Base-by-base conservation (phyloP, 2,797 vertebrate genomes). In the Lacerta viridis region DNA sequence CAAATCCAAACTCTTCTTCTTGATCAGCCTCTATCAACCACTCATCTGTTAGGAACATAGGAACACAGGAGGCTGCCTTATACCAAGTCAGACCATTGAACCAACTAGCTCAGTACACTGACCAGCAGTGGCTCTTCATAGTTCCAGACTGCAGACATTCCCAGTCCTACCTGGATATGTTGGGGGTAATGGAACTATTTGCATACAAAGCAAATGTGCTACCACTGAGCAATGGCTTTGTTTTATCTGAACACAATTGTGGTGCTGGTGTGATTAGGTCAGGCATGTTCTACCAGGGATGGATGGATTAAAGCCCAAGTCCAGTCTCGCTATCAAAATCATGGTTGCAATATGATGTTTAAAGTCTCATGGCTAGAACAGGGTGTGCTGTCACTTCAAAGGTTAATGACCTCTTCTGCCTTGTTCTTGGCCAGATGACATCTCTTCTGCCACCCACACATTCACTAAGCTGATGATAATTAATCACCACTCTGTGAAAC, bases 401-500 rank as follows among this genome's bases (percentile, higher is more conserved):
- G 64, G 74, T 59, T 46, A 88, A 71, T 59, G 66, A 72, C 82
- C 50, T 46, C 66, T 84, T 88, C 13, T 41, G 55, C 82, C 66
- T 88, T 64, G 27, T 83, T 61, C 61, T 59, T 61, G 64, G 74
- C 50, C 66, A 59, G 18, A 80, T 71, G 66, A 79, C 66, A 72
- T 43, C 66, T 46, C 76, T 72, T 84, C 36, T 64, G 23, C 87
- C 55, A 41, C 68, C 36, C 46, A 80, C 82, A 59, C 27, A 61
- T 71, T 72, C 64, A 61, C 27, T 80, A 84, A 84, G 77, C 82
- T 88, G 66, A 84, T 88, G 50, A 25, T 79, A 72, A 77, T 88
- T 88, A 84, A 88, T 80, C 76, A 84, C 68, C 75, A 88, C 41
- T 64, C 82, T 80, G 76, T 72, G 75, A 71, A 72, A 84, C 7